phyloP scores from a whole-genome alignment of 1,140 invertebrate species.

The Dendroctonus valens region DNA sequence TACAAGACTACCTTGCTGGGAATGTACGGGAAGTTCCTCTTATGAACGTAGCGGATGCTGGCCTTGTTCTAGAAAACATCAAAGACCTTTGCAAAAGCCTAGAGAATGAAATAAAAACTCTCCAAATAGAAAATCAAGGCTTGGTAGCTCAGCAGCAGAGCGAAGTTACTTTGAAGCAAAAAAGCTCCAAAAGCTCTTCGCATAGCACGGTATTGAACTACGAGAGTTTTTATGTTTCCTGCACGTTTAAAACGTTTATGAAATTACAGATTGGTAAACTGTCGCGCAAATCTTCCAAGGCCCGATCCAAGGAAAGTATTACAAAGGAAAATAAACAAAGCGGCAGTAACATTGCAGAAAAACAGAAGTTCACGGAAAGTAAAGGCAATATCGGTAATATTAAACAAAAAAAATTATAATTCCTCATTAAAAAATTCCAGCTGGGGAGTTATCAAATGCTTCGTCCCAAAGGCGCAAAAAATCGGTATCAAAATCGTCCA shows the following conservation, averaged over 20 bases:
- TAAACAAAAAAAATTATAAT: not conserved
- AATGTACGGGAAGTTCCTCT: slow-evolving; percentile 37
- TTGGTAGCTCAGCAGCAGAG: slow-evolving; percentile 13
- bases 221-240: slow-evolving; percentile 9
- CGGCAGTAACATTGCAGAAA: slow-evolving; percentile 9
- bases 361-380: not conserved
- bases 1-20: slow-evolving; percentile 37
- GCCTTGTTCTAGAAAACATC: slow-evolving; percentile 35
- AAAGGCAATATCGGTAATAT: no score
- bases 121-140: slow-evolving; percentile 22
- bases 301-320: slow-evolving; percentile 25
- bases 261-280: slow-evolving; percentile 15
- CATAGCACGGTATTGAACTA: slow-evolving; percentile 5
- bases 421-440: not conserved
- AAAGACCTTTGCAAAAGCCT: slow-evolving; percentile 34
- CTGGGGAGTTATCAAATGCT: not conserved
- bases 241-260: not conserved
- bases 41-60: slow-evolving; percentile 38
- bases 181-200: slow-evolving; percentile 5
- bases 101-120: slow-evolving; percentile 26
- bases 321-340: slow-evolving; percentile 7
- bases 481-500: slow-evolving; percentile 4
- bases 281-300: slow-evolving; percentile 18
- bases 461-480: slow-evolving; percentile 10
- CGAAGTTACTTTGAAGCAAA: slow-evolving; percentile 17